Evolutionary conservation across 2,797 vertebrate genomes (phyloP).

Genomic region (Trachurus trachurus): DNA sequence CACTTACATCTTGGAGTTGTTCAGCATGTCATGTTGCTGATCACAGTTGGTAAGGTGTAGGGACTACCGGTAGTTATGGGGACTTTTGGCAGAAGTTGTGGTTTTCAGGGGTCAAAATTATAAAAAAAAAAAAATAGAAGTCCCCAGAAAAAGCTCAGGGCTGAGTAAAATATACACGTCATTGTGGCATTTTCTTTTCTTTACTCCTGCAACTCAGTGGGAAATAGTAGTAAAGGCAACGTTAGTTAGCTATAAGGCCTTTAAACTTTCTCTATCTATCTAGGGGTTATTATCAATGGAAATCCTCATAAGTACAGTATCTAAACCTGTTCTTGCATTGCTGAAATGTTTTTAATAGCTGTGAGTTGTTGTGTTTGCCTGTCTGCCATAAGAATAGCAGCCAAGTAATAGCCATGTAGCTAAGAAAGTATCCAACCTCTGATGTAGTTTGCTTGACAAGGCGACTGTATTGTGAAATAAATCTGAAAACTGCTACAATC

Average conservation of each 20-base stretch:
- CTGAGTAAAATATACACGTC: too few relatives aligned
- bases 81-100: not conserved
- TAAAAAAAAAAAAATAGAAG: not conserved
- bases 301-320: not conserved
- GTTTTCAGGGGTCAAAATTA: not conserved
- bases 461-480: conserved; percentile 64
- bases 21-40: not conserved
- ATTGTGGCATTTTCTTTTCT: too few relatives aligned
- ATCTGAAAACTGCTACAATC: conserved; percentile 43
- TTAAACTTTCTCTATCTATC: not conserved
- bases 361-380: not conserved
- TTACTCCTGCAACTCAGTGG: too few relatives aligned
- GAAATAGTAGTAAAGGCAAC: not conserved
- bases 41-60: not conserved
- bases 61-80: not conserved
- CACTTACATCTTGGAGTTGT: too few relatives aligned
- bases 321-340: not conserved
- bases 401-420: not conserved
- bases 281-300: not conserved
- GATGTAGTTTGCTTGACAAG: conserved; percentile 31
- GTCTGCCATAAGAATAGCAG: not conserved
- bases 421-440: conserved; percentile 2
- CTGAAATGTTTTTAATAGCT: not conserved
- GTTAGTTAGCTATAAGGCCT: not conserved
- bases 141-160: not conserved